Conservation (phyloP, 2,113 vertebrate species). For the Protobothrops flavoviridis region DNA sequence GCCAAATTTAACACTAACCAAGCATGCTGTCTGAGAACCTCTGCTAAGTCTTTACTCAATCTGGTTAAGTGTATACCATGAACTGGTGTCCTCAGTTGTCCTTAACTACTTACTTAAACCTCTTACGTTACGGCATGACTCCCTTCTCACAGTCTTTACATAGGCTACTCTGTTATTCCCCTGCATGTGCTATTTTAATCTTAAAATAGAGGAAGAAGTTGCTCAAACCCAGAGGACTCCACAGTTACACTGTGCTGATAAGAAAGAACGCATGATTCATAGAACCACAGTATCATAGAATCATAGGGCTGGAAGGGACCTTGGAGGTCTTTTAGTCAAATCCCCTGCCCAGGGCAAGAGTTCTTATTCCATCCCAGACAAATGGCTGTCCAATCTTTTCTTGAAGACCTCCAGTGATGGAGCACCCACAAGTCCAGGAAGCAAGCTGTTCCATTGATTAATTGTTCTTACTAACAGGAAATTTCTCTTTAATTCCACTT, state of each 20-base stretch:
- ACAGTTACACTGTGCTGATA: background rate
- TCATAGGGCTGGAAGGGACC: background rate
- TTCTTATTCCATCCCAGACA: background rate
- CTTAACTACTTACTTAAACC: background rate
- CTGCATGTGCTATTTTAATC: background rate
- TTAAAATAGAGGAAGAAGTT: background rate
- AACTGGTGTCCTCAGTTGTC: background rate
- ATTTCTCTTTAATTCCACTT: background rate
- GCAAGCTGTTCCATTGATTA: background rate
- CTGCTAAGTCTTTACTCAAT: background rate
- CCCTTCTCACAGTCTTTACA: background rate
- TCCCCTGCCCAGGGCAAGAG: background rate
- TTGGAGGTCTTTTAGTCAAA: background rate
- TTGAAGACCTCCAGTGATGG: background rate
- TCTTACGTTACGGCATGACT: background rate
- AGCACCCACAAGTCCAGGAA: background rate
- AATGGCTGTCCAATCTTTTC: background rate
- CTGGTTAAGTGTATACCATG: background rate
- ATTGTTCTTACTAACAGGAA: background rate
- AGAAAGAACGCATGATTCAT: background rate
- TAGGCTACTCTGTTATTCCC: background rate
- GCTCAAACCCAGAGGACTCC: background rate
- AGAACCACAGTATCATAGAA: background rate
- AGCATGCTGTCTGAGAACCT: background rate
- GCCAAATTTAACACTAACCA: background rate